Evolutionary conservation across 2,797 vertebrate species (phyloP), one percentile per base, ranked within the genome.

Genomic region (Fundulus diaphanus): DNA sequence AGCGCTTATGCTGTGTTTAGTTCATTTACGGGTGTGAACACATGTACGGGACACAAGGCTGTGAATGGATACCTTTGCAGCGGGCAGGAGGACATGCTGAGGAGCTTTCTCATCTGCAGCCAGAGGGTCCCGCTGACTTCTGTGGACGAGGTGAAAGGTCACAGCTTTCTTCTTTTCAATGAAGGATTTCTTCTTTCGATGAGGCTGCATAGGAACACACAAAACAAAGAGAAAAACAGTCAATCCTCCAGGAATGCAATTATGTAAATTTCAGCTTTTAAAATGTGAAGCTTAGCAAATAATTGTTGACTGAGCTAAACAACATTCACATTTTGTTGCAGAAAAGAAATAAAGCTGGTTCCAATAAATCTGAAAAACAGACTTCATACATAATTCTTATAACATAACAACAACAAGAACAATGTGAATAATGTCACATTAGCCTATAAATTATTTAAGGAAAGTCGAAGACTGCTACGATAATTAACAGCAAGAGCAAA

Each of bases 161-260:
- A 99, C 97, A 0, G 98, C 96, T 59, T 96, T 97, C 92, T 97
- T 99, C 95, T 99, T 99, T 13, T 97, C 96, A 80, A 99, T 99
- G 84, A 99, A 99, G 0, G 97, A 94, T 16, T 97, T 99, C 92
- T 98, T 99, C 89, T 97, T 98, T 77, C 96, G 96, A 91, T 97
- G 97, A 88, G 98, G 97, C 98, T 99, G 92, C 1, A 92, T 40
- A 29, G 78, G 37, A 37, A 40, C 0, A 24, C 35, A 65, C 24
- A 65, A 65, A 65, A 65, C 56, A 63, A 22, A 6, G 20, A 54
- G 51, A 61, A 22, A 61, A 40, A 29, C 35, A 31, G 68, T 0
- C 0, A 49, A 27, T 9, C 0, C 27, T 20, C 3, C 61, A 65
- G 61, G 24, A 24, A 40, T 63, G 1, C 1, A 40, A 37, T 20